A percentile compares a stretch with the other conserved stretches of the same genome.
Conservation (phyloP, 2,113 vertebrate genomes). For the Ahaetulla prasina region DNA sequence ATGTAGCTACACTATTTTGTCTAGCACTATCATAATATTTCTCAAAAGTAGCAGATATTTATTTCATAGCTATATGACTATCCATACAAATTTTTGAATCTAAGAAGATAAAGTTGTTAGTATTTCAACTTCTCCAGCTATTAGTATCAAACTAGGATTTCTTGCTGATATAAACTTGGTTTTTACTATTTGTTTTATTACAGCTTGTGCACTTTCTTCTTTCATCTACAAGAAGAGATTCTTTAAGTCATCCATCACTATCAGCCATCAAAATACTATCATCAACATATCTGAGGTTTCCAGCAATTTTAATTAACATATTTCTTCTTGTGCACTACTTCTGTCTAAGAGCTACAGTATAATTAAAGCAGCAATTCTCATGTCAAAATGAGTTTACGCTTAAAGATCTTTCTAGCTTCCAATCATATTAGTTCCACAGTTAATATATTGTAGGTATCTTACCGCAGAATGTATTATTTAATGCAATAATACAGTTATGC, state of each 20-base stretch:
- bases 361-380: background rate
- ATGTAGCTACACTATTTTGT: background rate
- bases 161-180: background rate
- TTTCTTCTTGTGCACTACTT: background rate
- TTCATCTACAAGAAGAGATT: background rate
- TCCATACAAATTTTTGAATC: background rate
- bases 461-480: background rate
- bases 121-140: background rate
- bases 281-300: background rate
- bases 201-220: background rate
- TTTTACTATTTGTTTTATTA: background rate
- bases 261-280: background rate
- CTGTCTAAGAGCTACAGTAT: background rate
- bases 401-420: background rate
- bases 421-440: background rate
- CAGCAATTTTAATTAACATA: background rate
- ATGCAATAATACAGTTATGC: background rate
- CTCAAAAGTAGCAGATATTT: background rate
- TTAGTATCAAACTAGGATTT: background rate
- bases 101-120: background rate
- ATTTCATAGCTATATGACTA: background rate
- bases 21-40: background rate
- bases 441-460: background rate
- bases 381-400: background rate
- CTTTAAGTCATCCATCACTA: background rate